These are phyloP conservation scores for Hirtodrosophila confusa DNA, from an alignment of 2,888 invertebrate species.

Conservation along the genomic window DNA sequence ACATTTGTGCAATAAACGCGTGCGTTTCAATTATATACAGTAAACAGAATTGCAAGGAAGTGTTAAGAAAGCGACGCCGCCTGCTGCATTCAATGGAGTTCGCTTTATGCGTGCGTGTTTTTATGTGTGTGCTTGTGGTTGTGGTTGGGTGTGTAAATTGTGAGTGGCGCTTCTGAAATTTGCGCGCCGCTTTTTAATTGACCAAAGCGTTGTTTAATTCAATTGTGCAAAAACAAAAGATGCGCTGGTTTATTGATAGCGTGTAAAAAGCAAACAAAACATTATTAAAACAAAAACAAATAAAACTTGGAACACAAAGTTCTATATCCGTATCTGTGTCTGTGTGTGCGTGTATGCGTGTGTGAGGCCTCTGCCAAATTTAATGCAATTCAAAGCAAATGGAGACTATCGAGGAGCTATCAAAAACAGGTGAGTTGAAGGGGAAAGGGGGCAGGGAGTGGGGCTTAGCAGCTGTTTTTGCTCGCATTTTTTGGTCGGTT, in stretches of 20 bases:
- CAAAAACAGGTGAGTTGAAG: slow-evolving; percentile 78
- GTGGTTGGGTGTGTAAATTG: slow-evolving; percentile 21
- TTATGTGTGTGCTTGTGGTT: slow-evolving; percentile 23
- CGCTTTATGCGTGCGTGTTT: slow-evolving; percentile 3
- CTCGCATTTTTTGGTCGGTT: slow-evolving; percentile 2
- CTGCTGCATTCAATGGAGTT: slow-evolving; percentile 37
- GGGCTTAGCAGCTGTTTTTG: slow-evolving; percentile 41
- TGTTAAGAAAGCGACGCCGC: slow-evolving; percentile 38
- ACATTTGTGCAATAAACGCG: slow-evolving; percentile 37
- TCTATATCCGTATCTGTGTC: slow-evolving; percentile 28
- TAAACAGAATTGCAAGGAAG: slow-evolving; percentile 9
- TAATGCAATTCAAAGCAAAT: slow-evolving; percentile 60
- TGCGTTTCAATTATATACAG: slow-evolving; percentile 5
- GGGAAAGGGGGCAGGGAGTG: neutral
- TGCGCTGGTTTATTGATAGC: slow-evolving; percentile 12
- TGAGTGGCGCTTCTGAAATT: slow-evolving; percentile 32
- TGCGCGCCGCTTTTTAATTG: slow-evolving; percentile 72
- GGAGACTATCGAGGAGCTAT: slow-evolving; percentile 83
- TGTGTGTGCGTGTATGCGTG: slow-evolving; percentile 44
- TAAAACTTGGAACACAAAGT: slow-evolving; percentile 20
- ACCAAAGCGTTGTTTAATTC: slow-evolving; percentile 42
- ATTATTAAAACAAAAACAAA: slow-evolving; percentile 20
- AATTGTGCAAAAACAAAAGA: slow-evolving; percentile 45
- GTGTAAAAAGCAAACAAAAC: slow-evolving; percentile 45
- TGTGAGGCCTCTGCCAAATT: slow-evolving; percentile 29